Evolutionary conservation across 2,888 invertebrate genomes (phyloP), one percentile per base, ranked within the genome.

Genomic region (Polydrusus tereticollis): DNA sequence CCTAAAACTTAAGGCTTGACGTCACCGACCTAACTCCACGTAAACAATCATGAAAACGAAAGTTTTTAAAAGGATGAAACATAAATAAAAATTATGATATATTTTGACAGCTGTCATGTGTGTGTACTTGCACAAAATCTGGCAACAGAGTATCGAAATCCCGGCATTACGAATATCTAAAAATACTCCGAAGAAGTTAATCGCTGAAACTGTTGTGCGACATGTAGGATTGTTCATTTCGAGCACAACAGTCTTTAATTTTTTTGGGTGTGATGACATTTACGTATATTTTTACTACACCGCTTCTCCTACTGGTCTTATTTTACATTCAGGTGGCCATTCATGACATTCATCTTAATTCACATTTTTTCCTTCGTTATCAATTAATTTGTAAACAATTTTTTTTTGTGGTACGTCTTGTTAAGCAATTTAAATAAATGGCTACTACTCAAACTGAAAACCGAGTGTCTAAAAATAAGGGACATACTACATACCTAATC

Each of bases 111-210:
- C 36, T 36, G 36, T 36, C 36, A 36, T 36, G 14, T 18, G 16
- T 1, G 7, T 41, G 29, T 18, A 16, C 0, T 4, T 18, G 20
- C 36, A 14, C n/a, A 67, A 58, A 59, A n/a, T 72, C 60, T 72
- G 72, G 72, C 72, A 72, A 72, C 72, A 47, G 6, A 29, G 72
- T 33, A 60, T 43, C 29, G 43, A 57, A 50, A 63, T 72, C 63
- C 62, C 29, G 57, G 50, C 62, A 64, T 66, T 67, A 68, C 68
- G 52, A 58, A 41, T 63, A 64, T 70, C 70, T 72, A 72, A 72
- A 72, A 68, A 72, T 72, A 72, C 59, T 57, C 41, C 10, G 26
- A 62, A 65, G 55, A 52, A 64, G 57, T 59, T 57, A 67, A 72
- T 63, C 47, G 41, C 47, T 45, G 10, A 47, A 41, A 67, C 21